A percentile compares a stretch with the other conserved stretches of the same genome.
Evolutionary conservation across 2,113 vertebrate genomes (phyloP).

Genomic region (Pogonocichla stellata): DNA sequence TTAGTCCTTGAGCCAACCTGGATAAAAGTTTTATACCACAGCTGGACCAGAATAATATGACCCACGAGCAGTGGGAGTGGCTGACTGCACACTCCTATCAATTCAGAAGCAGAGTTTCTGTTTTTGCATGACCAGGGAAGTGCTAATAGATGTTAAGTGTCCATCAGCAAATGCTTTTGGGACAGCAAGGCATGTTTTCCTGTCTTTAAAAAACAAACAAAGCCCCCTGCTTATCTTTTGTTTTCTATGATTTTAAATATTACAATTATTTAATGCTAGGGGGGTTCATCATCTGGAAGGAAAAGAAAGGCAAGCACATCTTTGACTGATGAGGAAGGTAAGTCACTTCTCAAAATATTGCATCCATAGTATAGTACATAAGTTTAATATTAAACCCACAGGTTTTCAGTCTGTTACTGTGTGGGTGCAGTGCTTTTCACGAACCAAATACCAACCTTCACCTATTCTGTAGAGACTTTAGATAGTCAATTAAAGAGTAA

Average conservation of each 20-base stretch:
- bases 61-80: neutral
- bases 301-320: constrained; percentile 84
- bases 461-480: neutral
- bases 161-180: neutral
- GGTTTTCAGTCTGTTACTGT: neutral
- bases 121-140: neutral
- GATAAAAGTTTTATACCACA: neutral
- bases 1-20: neutral
- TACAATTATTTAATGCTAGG: constrained; percentile 65
- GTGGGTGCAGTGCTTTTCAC: neutral
- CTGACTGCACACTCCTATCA: neutral
- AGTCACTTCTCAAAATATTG: neutral
- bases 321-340: constrained; percentile 78
- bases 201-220: neutral
- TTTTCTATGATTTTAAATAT: neutral
- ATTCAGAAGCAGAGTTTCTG: neutral
- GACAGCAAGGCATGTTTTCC: neutral
- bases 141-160: neutral
- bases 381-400: neutral
- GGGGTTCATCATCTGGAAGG: constrained; percentile 61
- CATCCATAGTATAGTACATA: accelerated
- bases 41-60: neutral
- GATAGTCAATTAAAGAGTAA: neutral
- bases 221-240: neutral
- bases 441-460: neutral